phyloP scores from a whole-genome alignment of 2,797 vertebrate species.

The Neosilurus mollespiculum region DNA sequence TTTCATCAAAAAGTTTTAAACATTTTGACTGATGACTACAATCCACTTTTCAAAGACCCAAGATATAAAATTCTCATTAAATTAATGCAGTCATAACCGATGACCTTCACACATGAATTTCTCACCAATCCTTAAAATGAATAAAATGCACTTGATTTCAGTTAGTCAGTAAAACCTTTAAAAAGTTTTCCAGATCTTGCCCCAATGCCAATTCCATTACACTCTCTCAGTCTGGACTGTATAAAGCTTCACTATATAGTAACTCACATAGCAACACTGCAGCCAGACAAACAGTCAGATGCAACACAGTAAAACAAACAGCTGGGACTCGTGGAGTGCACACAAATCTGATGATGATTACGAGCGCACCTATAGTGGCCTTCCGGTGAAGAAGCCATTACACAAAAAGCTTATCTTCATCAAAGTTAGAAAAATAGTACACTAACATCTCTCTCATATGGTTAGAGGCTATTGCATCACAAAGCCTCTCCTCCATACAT shows the following conservation, averaged over 20 bases:
- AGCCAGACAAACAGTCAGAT: background rate
- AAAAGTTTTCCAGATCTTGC: background rate
- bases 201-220: background rate
- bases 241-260: background rate
- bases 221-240: background rate
- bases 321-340: conserved; percentile 1
- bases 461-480: conserved; percentile 29
- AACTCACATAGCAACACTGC: background rate
- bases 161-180: background rate
- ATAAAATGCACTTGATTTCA: background rate
- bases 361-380: conserved; percentile 62
- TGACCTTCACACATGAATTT: background rate
- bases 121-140: background rate
- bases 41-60: background rate
- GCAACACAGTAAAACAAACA: conserved; percentile 24
- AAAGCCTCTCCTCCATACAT: conserved; percentile 19
- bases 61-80: background rate
- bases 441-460: background rate
- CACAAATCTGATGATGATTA: conserved; percentile 49
- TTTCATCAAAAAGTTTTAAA: no score
- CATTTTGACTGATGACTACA: no score
- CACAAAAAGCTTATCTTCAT: conserved; percentile 48
- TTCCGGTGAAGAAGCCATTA: conserved; percentile 40
- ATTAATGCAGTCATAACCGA: background rate
- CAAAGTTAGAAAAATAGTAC: conserved; percentile 35